phyloP scores from a whole-genome alignment of 2,888 invertebrate genomes.

The Drosophila siamana region DNA sequence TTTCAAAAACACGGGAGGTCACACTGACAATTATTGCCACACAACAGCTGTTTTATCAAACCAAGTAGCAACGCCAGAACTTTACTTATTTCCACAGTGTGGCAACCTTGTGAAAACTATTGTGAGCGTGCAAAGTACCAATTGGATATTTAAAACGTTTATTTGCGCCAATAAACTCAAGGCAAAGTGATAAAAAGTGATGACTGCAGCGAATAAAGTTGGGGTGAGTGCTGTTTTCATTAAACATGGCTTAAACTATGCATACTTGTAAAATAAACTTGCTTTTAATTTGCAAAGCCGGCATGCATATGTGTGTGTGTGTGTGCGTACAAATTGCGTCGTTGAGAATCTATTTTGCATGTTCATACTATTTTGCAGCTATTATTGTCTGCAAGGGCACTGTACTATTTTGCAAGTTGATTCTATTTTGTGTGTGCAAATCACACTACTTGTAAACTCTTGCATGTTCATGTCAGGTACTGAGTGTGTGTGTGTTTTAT shows the following conservation, averaged over 20 bases:
- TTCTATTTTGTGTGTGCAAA: background rate
- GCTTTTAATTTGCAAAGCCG: background rate
- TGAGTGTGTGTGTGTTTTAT: background rate
- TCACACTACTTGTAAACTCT: background rate
- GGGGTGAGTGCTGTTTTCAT: background rate
- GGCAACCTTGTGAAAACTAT: slow-evolving; percentile 21
- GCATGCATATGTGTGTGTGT: background rate
- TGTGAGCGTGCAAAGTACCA: background rate
- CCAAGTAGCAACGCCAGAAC: background rate
- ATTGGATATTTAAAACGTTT: background rate
- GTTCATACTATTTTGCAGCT: background rate
- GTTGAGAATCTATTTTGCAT: background rate
- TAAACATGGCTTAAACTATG: background rate
- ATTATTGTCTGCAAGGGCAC: too few species aligned
- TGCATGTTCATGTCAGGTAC: background rate
- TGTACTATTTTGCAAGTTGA: background rate
- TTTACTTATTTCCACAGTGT: slow-evolving; percentile 20
- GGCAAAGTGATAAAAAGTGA: slow-evolving; percentile 1
- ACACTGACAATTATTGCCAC: background rate
- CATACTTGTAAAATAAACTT: background rate
- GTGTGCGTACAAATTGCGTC: background rate
- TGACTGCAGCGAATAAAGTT: background rate
- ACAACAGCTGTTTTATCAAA: background rate
- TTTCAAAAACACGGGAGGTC: background rate
- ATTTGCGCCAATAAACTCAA: background rate